Base-by-base conservation (phyloP, 1,140 invertebrate species). In the Mactra quadrangularis region DNA sequence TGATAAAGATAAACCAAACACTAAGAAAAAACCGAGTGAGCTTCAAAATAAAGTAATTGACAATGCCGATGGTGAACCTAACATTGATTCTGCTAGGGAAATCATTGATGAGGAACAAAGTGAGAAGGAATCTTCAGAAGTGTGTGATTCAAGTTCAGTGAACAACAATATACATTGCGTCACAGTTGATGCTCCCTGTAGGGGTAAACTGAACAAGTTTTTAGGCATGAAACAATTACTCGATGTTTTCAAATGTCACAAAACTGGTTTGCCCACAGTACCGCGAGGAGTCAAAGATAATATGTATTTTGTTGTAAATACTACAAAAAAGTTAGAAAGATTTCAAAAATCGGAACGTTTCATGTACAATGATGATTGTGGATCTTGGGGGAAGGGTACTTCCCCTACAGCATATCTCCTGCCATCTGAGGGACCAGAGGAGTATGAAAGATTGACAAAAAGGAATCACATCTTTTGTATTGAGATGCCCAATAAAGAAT, bases 281-380 rank as follows among this genome's bases (percentile, higher is more conserved):
- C 45, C 71, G 19, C 9, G 33, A 4, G 62, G 62, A 4, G 45
- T 66, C 3, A 66, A 66, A 22, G 33, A 74, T 38, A 57, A 38
- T 52, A 41, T 74, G 2, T 74, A 22, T n/a, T 76, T 76, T 29
- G n/a, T 62, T 1, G 19, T 31, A 22, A 57, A 31, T 22, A 62
- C 60, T n/a, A 45, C 19, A 19, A 1, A 41, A 41, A 45, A 45
- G 2, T 33, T 22, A 27, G 11, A 66, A 15, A 31, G 62, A 9
- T 9, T 29, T 9, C 19, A 7, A 15, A 17, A 33, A n/a, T 33
- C 33, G 2, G 31, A 22, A 45, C 15, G n/a, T 1, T 22, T 33
- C 1, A 38, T 41, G 22, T 66, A 41, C 13, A 41, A 38, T 33
- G 62, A 66, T 33, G 62, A 66, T 27, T 66, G 62, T 66, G 62